Evolutionary conservation across 2,797 vertebrate species (phyloP).

Genomic region (Alectoris magna): DNA sequence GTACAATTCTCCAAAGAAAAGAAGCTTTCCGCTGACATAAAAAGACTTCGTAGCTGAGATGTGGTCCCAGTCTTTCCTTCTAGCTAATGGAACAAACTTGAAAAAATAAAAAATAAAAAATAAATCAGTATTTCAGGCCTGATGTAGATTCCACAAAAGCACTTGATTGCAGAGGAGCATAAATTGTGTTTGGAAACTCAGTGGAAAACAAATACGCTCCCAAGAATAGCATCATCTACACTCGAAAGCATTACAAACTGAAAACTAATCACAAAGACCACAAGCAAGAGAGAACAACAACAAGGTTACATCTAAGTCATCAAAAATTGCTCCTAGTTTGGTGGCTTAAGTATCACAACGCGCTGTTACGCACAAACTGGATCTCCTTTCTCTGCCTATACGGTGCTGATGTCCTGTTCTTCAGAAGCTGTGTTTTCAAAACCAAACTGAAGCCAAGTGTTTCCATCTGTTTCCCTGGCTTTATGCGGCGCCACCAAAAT

Average conservation of each 20-base stretch:
- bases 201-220: neutral
- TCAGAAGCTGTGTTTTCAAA: neutral
- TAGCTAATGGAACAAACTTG: neutral
- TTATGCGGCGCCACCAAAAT: neutral
- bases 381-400: neutral
- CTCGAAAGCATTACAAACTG: neutral
- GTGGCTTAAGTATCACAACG: neutral
- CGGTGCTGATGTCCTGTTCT: neutral
- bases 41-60: neutral
- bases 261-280: neutral
- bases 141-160: neutral
- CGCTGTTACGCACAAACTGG: neutral
- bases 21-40: conserved; percentile 3
- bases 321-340: neutral
- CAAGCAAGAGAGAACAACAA: neutral
- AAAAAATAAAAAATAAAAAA: neutral
- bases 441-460: neutral
- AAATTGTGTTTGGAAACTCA: conserved; percentile 38
- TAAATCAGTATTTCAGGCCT: neutral
- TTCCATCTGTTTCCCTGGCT: neutral
- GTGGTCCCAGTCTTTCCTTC: neutral
- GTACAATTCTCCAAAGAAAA: conserved; percentile 26
- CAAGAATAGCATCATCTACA: neutral
- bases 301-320: neutral
- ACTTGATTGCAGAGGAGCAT: conserved; percentile 31